A percentile compares a stretch with the other conserved stretches of the same genome.
Evolutionary conservation across 2,888 invertebrate species (phyloP).

Genomic region (Coremacera marginata): DNA sequence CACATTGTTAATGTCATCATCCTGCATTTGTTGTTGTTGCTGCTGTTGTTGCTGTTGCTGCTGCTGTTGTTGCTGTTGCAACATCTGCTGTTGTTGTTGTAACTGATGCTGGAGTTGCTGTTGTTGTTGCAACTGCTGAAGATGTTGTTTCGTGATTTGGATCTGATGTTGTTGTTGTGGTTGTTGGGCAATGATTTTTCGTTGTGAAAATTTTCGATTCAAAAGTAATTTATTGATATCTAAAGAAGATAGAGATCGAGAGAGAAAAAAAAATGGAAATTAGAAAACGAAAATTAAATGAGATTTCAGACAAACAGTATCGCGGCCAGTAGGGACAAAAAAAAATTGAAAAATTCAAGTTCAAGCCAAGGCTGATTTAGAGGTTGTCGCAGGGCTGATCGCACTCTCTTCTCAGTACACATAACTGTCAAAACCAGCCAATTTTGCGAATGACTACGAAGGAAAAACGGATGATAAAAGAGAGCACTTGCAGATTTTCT

Average conservation of each 20-base stretch:
- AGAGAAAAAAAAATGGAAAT: neutral
- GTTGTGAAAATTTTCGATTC: constrained; percentile 64
- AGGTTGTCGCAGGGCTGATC: too few relatives aligned
- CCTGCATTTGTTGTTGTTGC: constrained; percentile 54
- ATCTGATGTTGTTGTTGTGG: constrained; percentile 60
- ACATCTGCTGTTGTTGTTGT: constrained; percentile 56
- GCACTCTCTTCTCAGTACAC: too few relatives aligned
- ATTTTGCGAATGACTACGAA: too few relatives aligned
- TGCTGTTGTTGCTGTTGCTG: constrained; percentile 55
- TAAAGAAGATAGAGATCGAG: constrained; percentile 45
- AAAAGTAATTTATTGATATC: constrained; percentile 65
- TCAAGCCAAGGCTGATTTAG: too few relatives aligned
- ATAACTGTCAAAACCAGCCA: too few relatives aligned
- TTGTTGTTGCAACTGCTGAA: constrained; percentile 52
- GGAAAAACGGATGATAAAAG: too few relatives aligned
- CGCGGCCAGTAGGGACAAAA: too few relatives aligned
- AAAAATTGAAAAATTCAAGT: too few relatives aligned
- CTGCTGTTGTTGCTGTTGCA: constrained; percentile 56
- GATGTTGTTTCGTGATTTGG: constrained; percentile 61
- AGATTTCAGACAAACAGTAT: too few relatives aligned
- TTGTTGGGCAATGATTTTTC: constrained; percentile 61
- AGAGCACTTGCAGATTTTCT: too few relatives aligned
- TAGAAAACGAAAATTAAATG: neutral
- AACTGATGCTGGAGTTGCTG: constrained; percentile 53
- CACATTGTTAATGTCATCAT: constrained; percentile 57